Evolutionary conservation across 2,888 invertebrate species (phyloP), one percentile per base, ranked within the genome.

Genomic region (Spisula solida): DNA sequence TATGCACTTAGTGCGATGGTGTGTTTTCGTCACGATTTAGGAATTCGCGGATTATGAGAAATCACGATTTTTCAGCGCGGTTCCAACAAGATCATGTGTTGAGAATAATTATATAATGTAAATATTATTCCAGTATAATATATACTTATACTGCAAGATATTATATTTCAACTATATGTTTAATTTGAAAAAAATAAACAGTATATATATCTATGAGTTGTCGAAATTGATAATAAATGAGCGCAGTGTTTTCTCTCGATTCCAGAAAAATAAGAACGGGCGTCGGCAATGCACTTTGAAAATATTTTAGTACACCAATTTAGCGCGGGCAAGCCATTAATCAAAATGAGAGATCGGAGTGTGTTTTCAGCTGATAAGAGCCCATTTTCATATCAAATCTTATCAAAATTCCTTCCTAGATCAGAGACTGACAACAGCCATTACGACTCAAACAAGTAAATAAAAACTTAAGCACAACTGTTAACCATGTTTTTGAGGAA

Each of bases 321-420:
- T 66, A 29, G 83, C 86, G 88, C 86, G 81, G 90, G 81, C 81
- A 80, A 81, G 85, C 81, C 87, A 90, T 92, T 84, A 90, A 92
- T 92, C 90, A 92, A 80, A 89, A 48, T 86, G 48, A 83, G 70
- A 79, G 81, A 84, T 82, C 82, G 87, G 84, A 84, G 92, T 87
- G 89, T 92, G 92, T 90, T 90, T 86, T 86, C 80, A 56, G 79
- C 79, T 84, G 92, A 92, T 92, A 92, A 92, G 92, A 55, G 80
- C 66, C 75, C 86, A 88, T 79, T 89, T 91, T 88, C 88, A 88
- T 92, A 92, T 92, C 90, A 87, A 92, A 92, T 91, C 90, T 92
- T 92, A 92, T 92, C 92, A 92, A 88, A 86, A 87, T 85, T 90
- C 88, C 83, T 47, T 79, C 83, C 82, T 56, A 86, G 88, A 86